Evolutionary conservation across 2,888 invertebrate genomes (phyloP).

Genomic region (Oscheius sp.): DNA sequence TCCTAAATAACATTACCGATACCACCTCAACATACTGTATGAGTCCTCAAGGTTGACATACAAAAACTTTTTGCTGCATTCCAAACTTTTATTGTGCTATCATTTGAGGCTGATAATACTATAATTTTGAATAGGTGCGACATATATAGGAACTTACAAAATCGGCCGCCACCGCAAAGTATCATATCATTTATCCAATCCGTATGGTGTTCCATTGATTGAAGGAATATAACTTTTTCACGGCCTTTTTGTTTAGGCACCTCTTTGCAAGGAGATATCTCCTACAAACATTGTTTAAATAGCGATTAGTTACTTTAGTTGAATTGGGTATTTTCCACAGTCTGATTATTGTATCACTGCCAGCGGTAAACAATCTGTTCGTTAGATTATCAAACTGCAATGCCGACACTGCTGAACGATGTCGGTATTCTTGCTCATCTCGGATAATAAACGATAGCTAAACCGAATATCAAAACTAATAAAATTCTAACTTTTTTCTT

Average conservation of each 20-base stretch:
- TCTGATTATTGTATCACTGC: constrained; percentile 94
- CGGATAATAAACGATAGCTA: constrained; percentile 97
- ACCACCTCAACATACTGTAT: constrained; percentile 77
- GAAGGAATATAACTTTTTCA: constrained; percentile 18
- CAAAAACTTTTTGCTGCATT: constrained; percentile 99
- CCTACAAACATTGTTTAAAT: background rate
- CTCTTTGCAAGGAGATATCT: constrained; percentile 12
- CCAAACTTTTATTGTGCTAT: constrained; percentile 99
- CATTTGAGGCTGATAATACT: constrained; percentile 98
- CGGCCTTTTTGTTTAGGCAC: background rate
- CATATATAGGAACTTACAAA: constrained; percentile 78
- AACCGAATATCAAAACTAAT: background rate
- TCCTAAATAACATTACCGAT: constrained; percentile 77
- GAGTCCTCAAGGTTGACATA: constrained; percentile 96
- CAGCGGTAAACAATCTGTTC: constrained; percentile 92
- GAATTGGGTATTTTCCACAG: constrained; percentile 79
- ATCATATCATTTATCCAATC: constrained; percentile 99
- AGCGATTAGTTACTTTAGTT: background rate
- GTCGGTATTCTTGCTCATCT: constrained; percentile 87
- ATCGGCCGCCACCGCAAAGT: constrained; percentile 93
- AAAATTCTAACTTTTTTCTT: background rate
- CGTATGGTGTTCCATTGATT: constrained; percentile 99
- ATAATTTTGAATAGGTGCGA: constrained; percentile 39
- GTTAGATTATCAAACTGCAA: constrained; percentile 89
- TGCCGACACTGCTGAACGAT: constrained; percentile 94